Percentiles rank a stretch among this genome's conserved stretches.
Evolutionary conservation across 1,140 invertebrate genomes (phyloP).

Genomic region (Eueides isabella): DNA sequence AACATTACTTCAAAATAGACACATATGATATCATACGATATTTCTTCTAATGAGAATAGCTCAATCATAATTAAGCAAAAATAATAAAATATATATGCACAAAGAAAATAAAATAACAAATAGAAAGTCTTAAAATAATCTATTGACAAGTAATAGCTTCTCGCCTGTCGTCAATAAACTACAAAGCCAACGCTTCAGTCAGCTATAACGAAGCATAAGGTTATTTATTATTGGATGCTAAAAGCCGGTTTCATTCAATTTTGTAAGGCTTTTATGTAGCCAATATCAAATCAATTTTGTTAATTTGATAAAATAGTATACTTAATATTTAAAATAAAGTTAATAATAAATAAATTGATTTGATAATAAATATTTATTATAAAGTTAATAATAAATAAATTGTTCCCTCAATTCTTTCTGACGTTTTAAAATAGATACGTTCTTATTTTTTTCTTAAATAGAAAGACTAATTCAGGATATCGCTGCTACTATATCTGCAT

Average conservation of each 20-base stretch:
- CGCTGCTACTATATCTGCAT: background rate
- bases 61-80: too few species aligned
- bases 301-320: background rate
- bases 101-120: background rate
- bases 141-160: background rate
- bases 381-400: too few species aligned
- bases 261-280: background rate
- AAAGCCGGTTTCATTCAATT: background rate
- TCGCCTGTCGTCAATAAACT: background rate
- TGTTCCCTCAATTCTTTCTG: too few species aligned
- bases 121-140: constrained; percentile 2
- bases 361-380: too few species aligned
- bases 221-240: background rate
- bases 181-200: constrained; percentile 6
- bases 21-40: too few species aligned
- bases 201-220: constrained; percentile 3
- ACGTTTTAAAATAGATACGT: too few species aligned
- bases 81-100: background rate
- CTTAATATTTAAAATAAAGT: too few species aligned
- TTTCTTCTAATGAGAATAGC: too few species aligned
- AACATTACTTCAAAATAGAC: too few species aligned
- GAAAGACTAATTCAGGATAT: background rate
- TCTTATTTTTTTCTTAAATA: too few species aligned
- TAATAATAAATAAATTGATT: too few species aligned
- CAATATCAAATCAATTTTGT: background rate